Evolutionary conservation across 1,140 invertebrate species (phyloP), one percentile per base, ranked within the genome.

Genomic region (Choristoneura fumiferana): DNA sequence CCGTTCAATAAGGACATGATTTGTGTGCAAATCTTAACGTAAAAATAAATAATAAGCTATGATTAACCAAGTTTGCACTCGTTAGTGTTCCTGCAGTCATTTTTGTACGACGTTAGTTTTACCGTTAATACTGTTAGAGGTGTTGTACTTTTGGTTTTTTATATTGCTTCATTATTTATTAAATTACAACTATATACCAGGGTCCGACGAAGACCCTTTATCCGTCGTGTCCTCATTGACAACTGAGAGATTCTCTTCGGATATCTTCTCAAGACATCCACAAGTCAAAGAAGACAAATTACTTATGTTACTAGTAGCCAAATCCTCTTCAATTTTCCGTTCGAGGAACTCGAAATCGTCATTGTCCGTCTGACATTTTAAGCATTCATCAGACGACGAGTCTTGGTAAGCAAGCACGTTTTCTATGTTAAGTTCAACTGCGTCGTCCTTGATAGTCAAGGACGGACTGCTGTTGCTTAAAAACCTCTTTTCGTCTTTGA

Each of bases 331-430:
- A 4, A 89, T 86, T 57, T 81, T 71, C 18, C 71, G 64, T 62
- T 89, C 84, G 0, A 87, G 49, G 6, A 67, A 59, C 40, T 89
- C 86, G 34, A 89, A 89, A 43, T 89, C 85, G 37, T 89, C 84
- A 57, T 66, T 66, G 0, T 82, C 78, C 13, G 59, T 55, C 22
- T 73, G 73, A 40, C 78, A 81, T 39, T 78, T 78, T 36, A 85
- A 53, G 57, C 82, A 79, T 39, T 89, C 86, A 22, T 89, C 86
- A 1, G 84, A 87, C 0, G 85, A 88, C 0, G 86, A 89, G 58
- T 88, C 85, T 60, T 87, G 81, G 61, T 88, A 88, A 56, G 79
- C 64, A 76, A 85, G 73, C 8, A 79, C 78, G 54, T 78, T 83
- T 43, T 88, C 84, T 8, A 88, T 83, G 29, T 88, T 87, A 9